A percentile compares a stretch with the other conserved stretches of the same genome.
phyloP scores from a whole-genome alignment of 2,113 vertebrate species.

The Mionectes macconnelli region DNA sequence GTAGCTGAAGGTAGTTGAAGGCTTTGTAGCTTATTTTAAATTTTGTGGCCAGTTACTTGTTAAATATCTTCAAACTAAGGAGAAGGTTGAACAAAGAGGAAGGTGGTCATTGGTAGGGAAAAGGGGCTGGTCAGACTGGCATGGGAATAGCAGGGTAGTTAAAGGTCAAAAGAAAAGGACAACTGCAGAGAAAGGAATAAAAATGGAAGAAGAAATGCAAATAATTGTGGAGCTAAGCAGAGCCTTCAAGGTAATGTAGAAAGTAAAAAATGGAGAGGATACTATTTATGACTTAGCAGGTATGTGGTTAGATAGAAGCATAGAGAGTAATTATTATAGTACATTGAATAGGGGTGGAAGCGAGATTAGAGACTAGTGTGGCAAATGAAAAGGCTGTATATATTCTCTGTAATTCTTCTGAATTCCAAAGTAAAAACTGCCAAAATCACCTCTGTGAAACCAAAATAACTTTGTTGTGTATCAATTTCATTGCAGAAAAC shows the following conservation, averaged over 20 bases:
- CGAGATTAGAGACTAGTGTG: background rate
- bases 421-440: conserved; percentile 1
- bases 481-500: conserved; percentile 76
- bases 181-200: background rate
- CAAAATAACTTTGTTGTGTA: background rate
- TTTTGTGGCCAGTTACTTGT: background rate
- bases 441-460: background rate
- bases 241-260: background rate
- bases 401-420: background rate
- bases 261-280: background rate
- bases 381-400: background rate
- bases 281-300: background rate
- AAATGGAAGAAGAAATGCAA: background rate
- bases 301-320: background rate
- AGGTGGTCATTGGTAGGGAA: background rate
- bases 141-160: background rate
- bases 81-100: background rate
- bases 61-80: background rate
- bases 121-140: background rate
- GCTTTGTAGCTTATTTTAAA: background rate
- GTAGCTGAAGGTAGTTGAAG: background rate
- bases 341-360: background rate
- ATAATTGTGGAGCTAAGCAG: background rate
- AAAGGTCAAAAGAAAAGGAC: background rate
- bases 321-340: background rate